phyloP scores from a whole-genome alignment of 2,888 invertebrate genomes.

The Dasypolia templi region DNA sequence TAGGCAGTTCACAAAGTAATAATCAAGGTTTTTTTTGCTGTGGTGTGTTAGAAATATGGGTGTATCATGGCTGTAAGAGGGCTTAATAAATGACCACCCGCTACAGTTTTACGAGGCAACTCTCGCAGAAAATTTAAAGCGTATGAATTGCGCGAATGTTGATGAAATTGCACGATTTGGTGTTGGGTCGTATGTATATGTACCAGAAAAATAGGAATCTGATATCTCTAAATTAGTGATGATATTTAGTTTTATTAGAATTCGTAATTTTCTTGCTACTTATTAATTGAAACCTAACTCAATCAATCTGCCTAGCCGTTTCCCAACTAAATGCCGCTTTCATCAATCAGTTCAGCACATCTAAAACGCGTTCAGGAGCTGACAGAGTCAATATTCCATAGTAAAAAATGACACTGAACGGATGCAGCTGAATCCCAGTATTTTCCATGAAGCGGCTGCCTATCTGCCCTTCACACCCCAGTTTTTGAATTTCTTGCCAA shows the following conservation, averaged over 20 bases:
- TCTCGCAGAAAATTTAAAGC: conserved; percentile 66
- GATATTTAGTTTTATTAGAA: not conserved
- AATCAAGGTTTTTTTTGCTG: conserved; percentile 7
- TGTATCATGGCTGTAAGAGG: conserved; percentile 21
- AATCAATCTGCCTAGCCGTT: too few relatives aligned
- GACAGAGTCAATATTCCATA: too few relatives aligned
- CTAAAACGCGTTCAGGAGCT: too few relatives aligned
- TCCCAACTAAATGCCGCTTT: too few relatives aligned
- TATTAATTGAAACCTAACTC: not conserved
- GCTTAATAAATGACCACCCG: conserved; percentile 66
- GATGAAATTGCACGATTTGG: conserved; percentile 12
- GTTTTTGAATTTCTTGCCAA: too few relatives aligned
- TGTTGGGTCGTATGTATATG: not conserved
- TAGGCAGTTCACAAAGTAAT: conserved; percentile 11
- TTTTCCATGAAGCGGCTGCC: too few relatives aligned
- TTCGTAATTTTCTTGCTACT: not conserved
- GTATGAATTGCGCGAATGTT: conserved; percentile 27
- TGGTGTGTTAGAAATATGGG: conserved; percentile 21
- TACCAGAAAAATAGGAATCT: not conserved
- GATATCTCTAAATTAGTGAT: not conserved
- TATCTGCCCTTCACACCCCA: too few relatives aligned
- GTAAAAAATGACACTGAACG: too few relatives aligned
- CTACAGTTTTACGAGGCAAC: conserved; percentile 58
- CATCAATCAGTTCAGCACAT: too few relatives aligned
- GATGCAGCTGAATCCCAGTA: too few relatives aligned